A percentile compares a stretch with the other conserved stretches of the same genome.
Conservation (phyloP, 2,113 vertebrate genomes). For the Zapus hudsonius region DNA sequence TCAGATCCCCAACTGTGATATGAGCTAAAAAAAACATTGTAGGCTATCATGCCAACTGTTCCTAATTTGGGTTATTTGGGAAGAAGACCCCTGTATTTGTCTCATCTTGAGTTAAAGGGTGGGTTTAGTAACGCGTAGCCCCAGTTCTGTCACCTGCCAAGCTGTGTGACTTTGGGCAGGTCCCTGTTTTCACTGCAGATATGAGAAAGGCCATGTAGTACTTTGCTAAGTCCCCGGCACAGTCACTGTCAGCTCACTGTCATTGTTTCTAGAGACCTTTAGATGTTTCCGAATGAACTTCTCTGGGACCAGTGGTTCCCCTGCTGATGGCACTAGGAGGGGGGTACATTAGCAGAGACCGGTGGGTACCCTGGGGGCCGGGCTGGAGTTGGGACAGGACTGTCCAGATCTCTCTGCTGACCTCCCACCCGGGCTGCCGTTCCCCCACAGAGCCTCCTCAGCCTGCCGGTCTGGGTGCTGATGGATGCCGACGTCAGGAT, state of each 20-base stretch:
- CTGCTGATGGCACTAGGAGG: not conserved
- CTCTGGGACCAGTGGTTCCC: not conserved
- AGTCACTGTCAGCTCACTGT: accelerated
- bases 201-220: accelerated
- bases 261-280: not conserved
- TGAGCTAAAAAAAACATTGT: no score
- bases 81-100: no score
- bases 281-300: not conserved
- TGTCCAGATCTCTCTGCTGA: constrained; percentile 11
- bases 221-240: no score
- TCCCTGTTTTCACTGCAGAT: not conserved
- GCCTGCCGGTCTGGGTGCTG: constrained; percentile 91
- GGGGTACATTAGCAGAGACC: not conserved
- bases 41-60: no score
- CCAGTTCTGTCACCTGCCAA: not conserved
- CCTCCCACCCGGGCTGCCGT: not conserved
- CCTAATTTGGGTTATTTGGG: no score
- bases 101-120: no score
- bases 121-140: no score
- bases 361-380: accelerated
- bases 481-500: constrained; percentile 92
- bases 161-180: constrained; percentile 7
- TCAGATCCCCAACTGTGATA: no score
- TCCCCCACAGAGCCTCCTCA: constrained; percentile 86
- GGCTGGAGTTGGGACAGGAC: accelerated